Evolutionary conservation across 1,140 invertebrate genomes (phyloP), one percentile per base, ranked within the genome.

Genomic region (Dolichoris vasculosae): DNA sequence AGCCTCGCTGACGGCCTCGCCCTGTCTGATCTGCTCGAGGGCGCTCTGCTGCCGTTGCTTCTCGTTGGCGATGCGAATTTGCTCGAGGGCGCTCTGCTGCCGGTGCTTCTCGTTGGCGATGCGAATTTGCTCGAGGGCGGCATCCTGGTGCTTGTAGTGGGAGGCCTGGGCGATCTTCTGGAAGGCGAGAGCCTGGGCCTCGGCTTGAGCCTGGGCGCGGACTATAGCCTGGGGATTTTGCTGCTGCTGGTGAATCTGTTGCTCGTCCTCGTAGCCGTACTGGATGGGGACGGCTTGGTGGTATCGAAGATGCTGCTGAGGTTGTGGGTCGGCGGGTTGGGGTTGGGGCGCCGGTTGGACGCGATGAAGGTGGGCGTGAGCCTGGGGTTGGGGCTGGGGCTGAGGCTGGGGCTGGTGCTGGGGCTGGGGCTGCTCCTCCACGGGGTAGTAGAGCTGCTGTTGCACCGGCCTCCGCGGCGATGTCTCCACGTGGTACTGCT

Each of bases 401-500:
- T 48, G 38, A 0, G 75, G 64, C 20, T 35, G 75, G 6, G 48
- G 48, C 20, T 73, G 77, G 1, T 15, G 77, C 0, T 43, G 77
- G 2, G 69, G 71, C 55, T 69, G 84, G 32, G 46, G 67, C n/a
- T 76, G 63, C 20, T 55, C 15, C n/a, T 51, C 78, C 0, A 64
- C 3, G 11, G 59, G 38, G n/a, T 73, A 73, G 38, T 76, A 43
- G 8, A 30, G 48, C 46, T 77, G 77, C 8, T 59, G 73, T 17
- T 55, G 81, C 4, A 80, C 20, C 17, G 75, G 85, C 9, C 85
- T 48, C 0, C 89, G 90, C 7, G 88, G 90, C 9, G 91, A 90
- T 0, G 93, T 93, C 79, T 93, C 93, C 35, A 93, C 91, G 67
- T 93, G 93, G 40, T 93, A 93, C 40, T 93, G 93, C 77, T 93